Evolutionary conservation across 2,888 invertebrate species (phyloP), one percentile per base, ranked within the genome.

Genomic region (Cataglyphis rosenhaueri): DNA sequence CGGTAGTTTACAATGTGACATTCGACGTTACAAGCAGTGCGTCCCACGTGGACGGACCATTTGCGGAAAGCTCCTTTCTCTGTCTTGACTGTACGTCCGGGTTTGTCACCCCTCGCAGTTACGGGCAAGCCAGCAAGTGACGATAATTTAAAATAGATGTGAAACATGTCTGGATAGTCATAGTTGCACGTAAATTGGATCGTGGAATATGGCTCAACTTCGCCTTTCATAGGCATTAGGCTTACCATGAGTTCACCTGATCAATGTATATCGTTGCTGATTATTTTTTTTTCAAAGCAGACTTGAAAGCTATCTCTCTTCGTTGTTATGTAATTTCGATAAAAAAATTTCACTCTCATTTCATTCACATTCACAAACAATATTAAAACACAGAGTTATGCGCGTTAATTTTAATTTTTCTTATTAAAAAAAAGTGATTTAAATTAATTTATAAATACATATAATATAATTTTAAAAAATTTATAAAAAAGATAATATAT

Each of bases 101-200:
- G 87, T 3, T 55, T 65, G 41, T 38, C 57, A 44, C 84, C 81
- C 64, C 59, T 76, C 35, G 92, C 90, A 74, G 91, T 92, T 73
- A 93, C 32, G 3, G 91, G 90, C 35, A 85, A 68, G 29, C 87
- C 89, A 70, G 88, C 73, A 84, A 86, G 87, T 52, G 90, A 84
- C 44, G 88, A 88, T 82, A 94, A 92, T 88, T 92, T 91, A 89
- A 95, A 95, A 87, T 94, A 91, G 88, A 95, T 95, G 85, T 93
- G 90, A 89, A 95, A 91, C 66, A 84, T 87, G 65, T 94, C 93
- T 74, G 91, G 88, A 88, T 95, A 95, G 83, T 94, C 92, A 92
- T 95, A 96, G 84, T 95, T 95, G 93, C 96, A 96, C 84, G 93
- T 94, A 91, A 96, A 95, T 84, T 89, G 90, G 83, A 95, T 94